Conservation (phyloP, 2,113 vertebrate genomes). For the Riparia riparia region DNA sequence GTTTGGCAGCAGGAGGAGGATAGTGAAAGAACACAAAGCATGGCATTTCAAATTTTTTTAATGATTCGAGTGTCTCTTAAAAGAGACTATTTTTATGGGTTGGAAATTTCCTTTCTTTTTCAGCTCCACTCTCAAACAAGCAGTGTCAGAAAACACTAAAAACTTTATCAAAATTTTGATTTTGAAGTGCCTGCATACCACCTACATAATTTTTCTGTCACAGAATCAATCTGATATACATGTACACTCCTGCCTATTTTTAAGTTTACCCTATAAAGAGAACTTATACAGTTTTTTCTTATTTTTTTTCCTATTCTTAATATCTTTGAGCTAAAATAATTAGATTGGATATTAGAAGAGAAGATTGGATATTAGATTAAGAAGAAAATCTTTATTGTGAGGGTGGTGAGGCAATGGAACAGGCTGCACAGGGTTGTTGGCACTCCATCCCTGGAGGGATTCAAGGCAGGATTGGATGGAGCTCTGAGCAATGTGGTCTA, state of each 20-base stretch:
- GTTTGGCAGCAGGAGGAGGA: neutral
- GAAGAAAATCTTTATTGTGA: neutral
- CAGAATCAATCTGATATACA: neutral
- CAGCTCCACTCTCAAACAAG: neutral
- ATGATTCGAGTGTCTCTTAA: neutral
- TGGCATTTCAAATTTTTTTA: neutral
- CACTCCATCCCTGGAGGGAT: neutral
- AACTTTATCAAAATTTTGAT: neutral
- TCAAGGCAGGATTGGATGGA: neutral
- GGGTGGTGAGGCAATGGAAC: neutral
- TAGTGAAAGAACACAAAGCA: neutral
- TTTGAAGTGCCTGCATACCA: neutral
- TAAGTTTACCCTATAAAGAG: neutral
- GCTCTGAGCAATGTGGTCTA: neutral
- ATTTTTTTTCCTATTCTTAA: neutral
- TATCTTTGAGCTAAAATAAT: neutral
- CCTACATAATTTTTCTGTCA: neutral
- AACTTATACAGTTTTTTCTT: neutral
- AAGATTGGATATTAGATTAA: neutral
- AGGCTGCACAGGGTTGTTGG: neutral
- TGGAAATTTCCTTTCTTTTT: neutral
- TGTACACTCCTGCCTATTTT: neutral
- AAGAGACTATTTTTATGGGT: neutral
- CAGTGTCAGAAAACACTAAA: neutral
- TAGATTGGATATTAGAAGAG: neutral